These are phyloP conservation scores for Girardinus metallicus DNA, from an alignment of 2,797 vertebrate genomes.

Conservation along the genomic window DNA sequence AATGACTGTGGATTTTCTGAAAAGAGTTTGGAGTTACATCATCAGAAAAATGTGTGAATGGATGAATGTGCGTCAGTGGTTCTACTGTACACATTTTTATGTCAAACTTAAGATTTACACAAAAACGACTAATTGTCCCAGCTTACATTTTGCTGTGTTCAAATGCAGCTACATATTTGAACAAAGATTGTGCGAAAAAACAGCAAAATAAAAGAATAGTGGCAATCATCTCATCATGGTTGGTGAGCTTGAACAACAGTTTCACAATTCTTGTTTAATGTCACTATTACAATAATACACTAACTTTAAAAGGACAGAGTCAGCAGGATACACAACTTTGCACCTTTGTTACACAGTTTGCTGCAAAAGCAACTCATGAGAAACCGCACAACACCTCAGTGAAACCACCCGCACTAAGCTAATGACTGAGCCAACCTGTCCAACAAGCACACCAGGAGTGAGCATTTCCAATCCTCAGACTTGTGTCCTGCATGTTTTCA, in stretches of 20 bases:
- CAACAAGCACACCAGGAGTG: constrained; percentile 10
- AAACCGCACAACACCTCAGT: constrained; percentile 19
- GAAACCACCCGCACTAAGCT: constrained; percentile 48
- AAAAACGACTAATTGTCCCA: neutral
- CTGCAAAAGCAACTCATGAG: neutral
- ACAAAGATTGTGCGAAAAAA: neutral
- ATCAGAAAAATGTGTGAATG: no score
- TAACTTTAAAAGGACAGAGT: constrained; percentile 35
- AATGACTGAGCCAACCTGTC: constrained; percentile 52
- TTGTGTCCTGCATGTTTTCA: neutral
- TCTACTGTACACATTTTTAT: neutral
- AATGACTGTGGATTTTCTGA: neutral
- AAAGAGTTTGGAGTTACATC: no score
- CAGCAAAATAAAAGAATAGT: neutral
- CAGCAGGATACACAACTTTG: constrained; percentile 48
- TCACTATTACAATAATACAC: neutral
- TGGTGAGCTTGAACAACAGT: neutral
- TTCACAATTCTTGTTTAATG: neutral
- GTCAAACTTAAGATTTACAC: neutral
- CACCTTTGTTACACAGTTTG: constrained; percentile 22
- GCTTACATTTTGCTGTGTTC: neutral
- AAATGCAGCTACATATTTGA: neutral
- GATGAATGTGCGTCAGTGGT: no score
- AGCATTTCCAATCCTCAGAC: neutral
- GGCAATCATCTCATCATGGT: neutral